phyloP scores from a whole-genome alignment of 1,140 invertebrate genomes.

The honey bee (Apis mellifera) region Amel_HAv3.1 CM009940.2:7589001-7589500 shows the following conservation, averaged over 20 bases:
- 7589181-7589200: conserved; percentile 46
- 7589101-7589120: not conserved
- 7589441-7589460: too few species aligned
- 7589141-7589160: conserved; percentile 45
- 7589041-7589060: not conserved
- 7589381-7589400: conserved; percentile 8
- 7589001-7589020: conserved; percentile 1
- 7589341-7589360: conserved; percentile 64
- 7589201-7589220: conserved; percentile 52
- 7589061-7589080: not conserved
- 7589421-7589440: too few species aligned
- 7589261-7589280: not conserved
- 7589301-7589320: conserved; percentile 16
- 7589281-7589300: conserved; percentile 14
- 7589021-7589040: not conserved
- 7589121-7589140: conserved; percentile 18
- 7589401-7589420: too few species aligned
- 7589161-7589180: conserved; percentile 53
- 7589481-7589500: conserved; percentile 37
- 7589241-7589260: not conserved
- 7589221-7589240: conserved; percentile 5
- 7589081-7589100: not conserved
- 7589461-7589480: not conserved
- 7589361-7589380: conserved; percentile 47
- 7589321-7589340: conserved; percentile 44